Conservation (phyloP, 2,113 vertebrate genomes). For the Myotis brandtii region DNA sequence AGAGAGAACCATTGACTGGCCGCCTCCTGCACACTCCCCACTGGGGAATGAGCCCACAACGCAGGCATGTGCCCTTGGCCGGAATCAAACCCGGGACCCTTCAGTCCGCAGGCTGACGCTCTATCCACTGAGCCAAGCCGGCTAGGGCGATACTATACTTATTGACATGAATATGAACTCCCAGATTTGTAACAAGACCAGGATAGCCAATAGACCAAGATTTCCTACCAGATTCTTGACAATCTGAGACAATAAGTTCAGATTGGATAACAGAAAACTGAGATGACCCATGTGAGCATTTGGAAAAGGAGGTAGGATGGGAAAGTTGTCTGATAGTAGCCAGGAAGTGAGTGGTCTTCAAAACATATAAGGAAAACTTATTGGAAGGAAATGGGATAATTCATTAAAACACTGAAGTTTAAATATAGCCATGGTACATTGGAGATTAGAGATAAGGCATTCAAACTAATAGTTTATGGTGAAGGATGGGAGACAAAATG, state of each 20-base stretch:
- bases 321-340: not conserved
- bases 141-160: too few species aligned
- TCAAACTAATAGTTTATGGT: not conserved
- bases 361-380: not conserved
- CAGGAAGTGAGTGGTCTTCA: not conserved
- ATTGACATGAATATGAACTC: not conserved
- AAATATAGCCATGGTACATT: not conserved
- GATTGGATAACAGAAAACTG: not conserved
- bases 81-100: too few species aligned
- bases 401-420: not conserved
- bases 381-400: not conserved
- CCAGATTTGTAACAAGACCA: not conserved
- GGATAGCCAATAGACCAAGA: not conserved
- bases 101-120: too few species aligned
- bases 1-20: too few species aligned
- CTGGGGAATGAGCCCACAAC: too few species aligned
- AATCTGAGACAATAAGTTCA: not conserved
- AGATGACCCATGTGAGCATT: not conserved
- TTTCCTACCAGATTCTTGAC: not conserved
- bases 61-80: too few species aligned
- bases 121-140: too few species aligned
- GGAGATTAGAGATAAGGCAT: not conserved
- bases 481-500: not conserved
- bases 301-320: not conserved
- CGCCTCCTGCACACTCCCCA: too few species aligned